Conservation (phyloP, 2,888 invertebrate species). For the Eurois occulta region DNA sequence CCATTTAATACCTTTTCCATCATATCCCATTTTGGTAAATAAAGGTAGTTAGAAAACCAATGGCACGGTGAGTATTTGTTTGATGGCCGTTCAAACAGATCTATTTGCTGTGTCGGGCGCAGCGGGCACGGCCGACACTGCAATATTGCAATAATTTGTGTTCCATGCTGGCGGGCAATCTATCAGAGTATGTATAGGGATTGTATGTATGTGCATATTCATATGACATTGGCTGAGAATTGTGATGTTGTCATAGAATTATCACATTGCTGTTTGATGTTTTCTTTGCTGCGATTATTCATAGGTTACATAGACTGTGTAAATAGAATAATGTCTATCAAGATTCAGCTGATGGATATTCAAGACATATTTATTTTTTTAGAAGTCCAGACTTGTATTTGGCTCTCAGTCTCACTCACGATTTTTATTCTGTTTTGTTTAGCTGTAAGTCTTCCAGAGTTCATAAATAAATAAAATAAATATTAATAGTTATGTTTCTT, state of each 20-base stretch:
- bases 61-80: constrained; percentile 34
- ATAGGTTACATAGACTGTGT: background rate
- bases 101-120: constrained; percentile 48
- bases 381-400: no score
- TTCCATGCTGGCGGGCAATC: constrained; percentile 35
- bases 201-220: constrained; percentile 4
- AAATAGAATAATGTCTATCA: constrained; percentile 14
- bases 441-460: no score
- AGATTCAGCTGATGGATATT: background rate
- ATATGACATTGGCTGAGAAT: constrained; percentile 18
- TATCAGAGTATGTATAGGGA: constrained; percentile 9
- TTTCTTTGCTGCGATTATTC: constrained; percentile 31
- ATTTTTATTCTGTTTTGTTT: no score
- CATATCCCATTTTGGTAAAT: constrained; percentile 16
- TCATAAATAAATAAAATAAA: no score
- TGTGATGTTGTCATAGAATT: constrained; percentile 27
- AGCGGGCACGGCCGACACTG: constrained; percentile 45
- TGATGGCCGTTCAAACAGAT: constrained; percentile 40
- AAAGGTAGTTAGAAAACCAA: constrained; percentile 32
- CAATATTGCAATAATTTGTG: constrained; percentile 76
- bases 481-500: background rate
- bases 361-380: no score
- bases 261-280: constrained; percentile 19
- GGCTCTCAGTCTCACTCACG: no score
- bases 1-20: background rate